A percentile compares a stretch with the other conserved stretches of the same genome.
These are phyloP conservation scores for Phenganax marumi DNA, from an alignment of 92 coral and sea anemone species.

Conservation along the genomic window DNA sequence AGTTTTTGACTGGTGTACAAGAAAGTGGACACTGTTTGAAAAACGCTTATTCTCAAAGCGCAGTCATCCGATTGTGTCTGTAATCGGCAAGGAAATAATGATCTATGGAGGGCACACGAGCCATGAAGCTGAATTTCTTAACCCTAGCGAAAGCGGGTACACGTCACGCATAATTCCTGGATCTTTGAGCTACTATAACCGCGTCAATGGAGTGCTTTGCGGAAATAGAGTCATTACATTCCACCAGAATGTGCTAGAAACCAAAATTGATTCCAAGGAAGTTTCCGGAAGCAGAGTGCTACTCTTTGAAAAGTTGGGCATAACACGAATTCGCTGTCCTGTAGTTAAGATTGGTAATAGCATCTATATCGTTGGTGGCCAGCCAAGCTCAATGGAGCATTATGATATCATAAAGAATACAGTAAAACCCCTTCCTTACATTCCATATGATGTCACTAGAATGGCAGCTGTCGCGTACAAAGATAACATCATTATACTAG, in stretches of 20 bases:
- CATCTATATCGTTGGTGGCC: background rate
- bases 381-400: background rate
- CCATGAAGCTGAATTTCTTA: background rate
- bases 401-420: background rate
- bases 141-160: background rate
- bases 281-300: background rate
- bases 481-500: constrained; percentile 19
- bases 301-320: background rate
- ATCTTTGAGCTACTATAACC: background rate
- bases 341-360: background rate
- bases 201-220: background rate
- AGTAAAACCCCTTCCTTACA: background rate
- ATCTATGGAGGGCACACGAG: constrained; percentile 1
- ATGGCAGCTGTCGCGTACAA: constrained; percentile 28
- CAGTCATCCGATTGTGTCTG: background rate
- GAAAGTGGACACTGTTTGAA: constrained; percentile 20
- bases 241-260: background rate
- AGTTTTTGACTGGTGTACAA: constrained; percentile 26
- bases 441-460: background rate
- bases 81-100: background rate
- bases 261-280: background rate
- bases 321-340: background rate
- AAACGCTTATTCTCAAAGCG: background rate
- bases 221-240: constrained; percentile 24
- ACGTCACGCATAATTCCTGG: background rate